Evolutionary conservation across 2,888 invertebrate species (phyloP).

Genomic region (Falcaria lacertinaria): DNA sequence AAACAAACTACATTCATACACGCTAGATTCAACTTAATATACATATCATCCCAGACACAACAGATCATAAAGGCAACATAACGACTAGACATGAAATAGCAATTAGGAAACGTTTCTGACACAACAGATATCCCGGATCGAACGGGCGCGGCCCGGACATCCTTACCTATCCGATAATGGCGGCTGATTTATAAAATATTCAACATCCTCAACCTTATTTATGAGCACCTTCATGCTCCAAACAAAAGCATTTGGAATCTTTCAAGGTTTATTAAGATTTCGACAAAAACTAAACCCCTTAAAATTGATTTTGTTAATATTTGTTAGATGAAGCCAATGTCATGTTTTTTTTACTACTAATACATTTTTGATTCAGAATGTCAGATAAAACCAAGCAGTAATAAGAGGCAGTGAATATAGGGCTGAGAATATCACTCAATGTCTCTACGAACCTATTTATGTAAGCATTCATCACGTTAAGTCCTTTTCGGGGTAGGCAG

Average conservation of each 20-base stretch:
- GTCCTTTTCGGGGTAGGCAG: too few species aligned
- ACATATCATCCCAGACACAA: constrained; percentile 1
- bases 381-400: too few species aligned
- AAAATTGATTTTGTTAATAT: constrained; percentile 5
- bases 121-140: constrained; percentile 51
- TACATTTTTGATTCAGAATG: too few species aligned
- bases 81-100: constrained; percentile 18
- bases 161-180: constrained; percentile 65
- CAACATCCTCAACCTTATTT: constrained; percentile 61
- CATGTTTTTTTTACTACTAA: too few species aligned
- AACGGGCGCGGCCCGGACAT: constrained; percentile 42
- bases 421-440: too few species aligned
- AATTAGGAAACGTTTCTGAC: constrained; percentile 23
- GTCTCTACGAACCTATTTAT: too few species aligned
- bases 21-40: background rate
- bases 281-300: constrained; percentile 22
- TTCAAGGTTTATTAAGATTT: constrained; percentile 34
- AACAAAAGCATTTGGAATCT: constrained; percentile 42
- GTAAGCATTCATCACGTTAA: too few species aligned
- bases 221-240: constrained; percentile 48
- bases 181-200: constrained; percentile 64
- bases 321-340: too few species aligned
- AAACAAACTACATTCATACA: too few species aligned
- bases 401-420: too few species aligned
- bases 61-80: constrained; percentile 9